Evolutionary conservation across 2,113 vertebrate genomes (phyloP), one percentile per base, ranked within the genome.

Genomic region (Bucco capensis): DNA sequence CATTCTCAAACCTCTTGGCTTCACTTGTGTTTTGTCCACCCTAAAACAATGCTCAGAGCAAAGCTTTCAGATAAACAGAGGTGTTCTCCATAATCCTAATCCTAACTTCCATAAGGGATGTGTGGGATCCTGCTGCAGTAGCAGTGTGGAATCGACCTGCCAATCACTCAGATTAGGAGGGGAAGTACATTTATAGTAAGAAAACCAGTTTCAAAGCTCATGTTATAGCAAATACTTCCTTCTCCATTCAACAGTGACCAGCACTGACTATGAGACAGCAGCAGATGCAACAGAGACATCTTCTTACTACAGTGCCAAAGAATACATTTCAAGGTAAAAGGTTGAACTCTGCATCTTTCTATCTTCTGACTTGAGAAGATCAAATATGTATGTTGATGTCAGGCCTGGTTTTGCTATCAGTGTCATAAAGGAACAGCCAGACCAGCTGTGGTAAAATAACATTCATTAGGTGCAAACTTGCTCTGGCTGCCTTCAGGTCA

Each of bases 231-330:
- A 50, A 21, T 3, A 2, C 5, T 6, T 62, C 7, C 2, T 83
- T 40, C 79, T 66, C 13, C 19, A 4, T 85, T 76, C 73, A 53
- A 65, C 78, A 96, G 95, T 96, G 74, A 96, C 95, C 62, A 96
- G 94, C 66, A 96, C 95, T 0, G 95, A 96, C 78, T 96, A 96
- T 42, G 95, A 96, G 91, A 96, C 95, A 54, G 95, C 95, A 86
- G 95, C 95, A 73, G 95, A 96, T 89, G 95, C 95, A 27, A 96
- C 95, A 66, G 95, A 96, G 87, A 96, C 95, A 9, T 96, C 95
- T 2, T 96, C 95, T 50, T 96, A 96, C 71, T 96, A 96, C 91
- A 96, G 95, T 35, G 95, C 95, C 81, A 96, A 95, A 77, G 95
- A 85, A 61, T 96, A 95, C 24, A 65, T 96, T 89, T 96, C 95